Percentiles rank a stretch among this genome's conserved stretches.
Conservation (phyloP, 2,888 invertebrate genomes). For the Unio delphinus region DNA sequence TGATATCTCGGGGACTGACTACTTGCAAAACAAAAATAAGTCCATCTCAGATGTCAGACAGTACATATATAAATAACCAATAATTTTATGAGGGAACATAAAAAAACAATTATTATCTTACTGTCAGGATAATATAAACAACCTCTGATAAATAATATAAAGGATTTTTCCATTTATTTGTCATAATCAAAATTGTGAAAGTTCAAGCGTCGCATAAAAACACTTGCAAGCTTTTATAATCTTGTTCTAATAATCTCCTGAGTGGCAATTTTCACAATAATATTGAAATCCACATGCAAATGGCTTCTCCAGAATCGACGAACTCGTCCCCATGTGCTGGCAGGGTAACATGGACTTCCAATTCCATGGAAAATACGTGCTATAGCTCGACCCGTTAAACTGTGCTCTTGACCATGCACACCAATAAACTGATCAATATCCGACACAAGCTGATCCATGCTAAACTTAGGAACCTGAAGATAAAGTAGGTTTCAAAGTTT, state of each 20-base stretch:
- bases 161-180: no score
- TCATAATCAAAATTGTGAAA: no score
- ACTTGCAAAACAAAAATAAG: no score
- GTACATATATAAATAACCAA: no score
- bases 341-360: slow-evolving; percentile 92
- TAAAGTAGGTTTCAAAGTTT: not conserved
- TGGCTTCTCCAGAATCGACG: slow-evolving; percentile 89
- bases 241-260: slow-evolving; percentile 73
- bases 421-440: slow-evolving; percentile 84
- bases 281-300: slow-evolving; percentile 86
- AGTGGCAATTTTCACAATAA: slow-evolving; percentile 84
- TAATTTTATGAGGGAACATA: no score
- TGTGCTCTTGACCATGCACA: slow-evolving; percentile 77
- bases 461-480: slow-evolving; percentile 32
- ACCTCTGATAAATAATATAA: no score
- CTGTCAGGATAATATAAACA: no score
- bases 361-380: slow-evolving; percentile 96
- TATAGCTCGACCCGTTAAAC: slow-evolving; percentile 87
- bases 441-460: slow-evolving; percentile 74
- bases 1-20: no score
- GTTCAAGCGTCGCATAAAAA: no score
- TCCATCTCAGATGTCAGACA: no score
- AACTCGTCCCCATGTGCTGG: slow-evolving; percentile 89
- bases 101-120: no score
- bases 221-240: slow-evolving; percentile 7